These are phyloP conservation scores for Ditula angustiorana DNA, from an alignment of 2,888 invertebrate species.

Conservation along the genomic window DNA sequence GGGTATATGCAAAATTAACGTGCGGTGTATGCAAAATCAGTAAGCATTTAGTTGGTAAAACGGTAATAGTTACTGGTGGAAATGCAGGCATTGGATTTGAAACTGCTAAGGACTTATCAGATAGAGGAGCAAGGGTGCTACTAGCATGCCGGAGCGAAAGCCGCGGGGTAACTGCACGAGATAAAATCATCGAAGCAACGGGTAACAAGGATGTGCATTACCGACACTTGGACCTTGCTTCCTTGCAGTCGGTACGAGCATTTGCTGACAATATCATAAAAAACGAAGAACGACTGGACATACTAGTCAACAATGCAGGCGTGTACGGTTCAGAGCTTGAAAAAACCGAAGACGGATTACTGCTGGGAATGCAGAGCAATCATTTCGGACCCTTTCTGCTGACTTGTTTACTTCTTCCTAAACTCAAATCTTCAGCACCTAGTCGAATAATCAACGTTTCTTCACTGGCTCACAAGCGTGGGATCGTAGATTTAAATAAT, in stretches of 20 bases:
- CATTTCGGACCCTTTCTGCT: constrained; percentile 87
- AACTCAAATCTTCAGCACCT: constrained; percentile 53
- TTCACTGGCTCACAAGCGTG: constrained; percentile 57
- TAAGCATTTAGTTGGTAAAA: constrained; percentile 89
- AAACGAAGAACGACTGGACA: constrained; percentile 73
- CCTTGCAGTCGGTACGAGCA: constrained; percentile 73
- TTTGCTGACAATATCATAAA: constrained; percentile 83
- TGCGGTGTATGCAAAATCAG: constrained; percentile 62
- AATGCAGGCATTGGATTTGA: constrained; percentile 93
- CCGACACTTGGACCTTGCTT: constrained; percentile 70
- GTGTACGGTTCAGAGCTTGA: constrained; percentile 58
- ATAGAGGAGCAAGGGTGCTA: constrained; percentile 90
- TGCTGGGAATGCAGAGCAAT: constrained; percentile 77
- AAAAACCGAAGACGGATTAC: constrained; percentile 83
- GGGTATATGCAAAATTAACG: constrained; percentile 53
- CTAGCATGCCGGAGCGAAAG: constrained; percentile 91
- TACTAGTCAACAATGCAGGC: constrained; percentile 85
- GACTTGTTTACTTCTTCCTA: constrained; percentile 82
- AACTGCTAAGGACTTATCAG: constrained; percentile 89
- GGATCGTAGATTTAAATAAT: constrained; percentile 59
- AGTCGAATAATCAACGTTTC: constrained; percentile 71
- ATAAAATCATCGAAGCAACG: constrained; percentile 38
- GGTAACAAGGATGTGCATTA: constrained; percentile 49
- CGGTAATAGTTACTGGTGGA: constrained; percentile 94
- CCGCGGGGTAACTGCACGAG: constrained; percentile 82